A percentile compares a stretch with the other conserved stretches of the same genome.
Evolutionary conservation across 2,113 vertebrate genomes (phyloP).

Genomic region (Saguinus midas): DNA sequence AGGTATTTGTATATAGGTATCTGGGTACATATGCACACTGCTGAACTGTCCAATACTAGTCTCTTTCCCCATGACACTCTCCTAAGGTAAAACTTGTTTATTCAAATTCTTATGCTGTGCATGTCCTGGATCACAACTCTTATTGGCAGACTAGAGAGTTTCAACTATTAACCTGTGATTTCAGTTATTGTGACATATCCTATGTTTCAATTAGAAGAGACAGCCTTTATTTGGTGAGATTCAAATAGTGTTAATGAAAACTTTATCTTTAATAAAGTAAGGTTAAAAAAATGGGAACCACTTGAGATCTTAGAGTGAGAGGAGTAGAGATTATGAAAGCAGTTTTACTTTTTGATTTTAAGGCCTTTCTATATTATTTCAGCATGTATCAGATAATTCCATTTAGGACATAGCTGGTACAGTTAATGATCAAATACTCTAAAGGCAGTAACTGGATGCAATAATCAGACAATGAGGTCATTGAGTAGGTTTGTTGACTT

Average conservation of each 20-base stretch:
- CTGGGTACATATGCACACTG: neutral
- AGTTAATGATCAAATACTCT: neutral
- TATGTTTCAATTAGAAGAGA: neutral
- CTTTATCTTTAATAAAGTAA: neutral
- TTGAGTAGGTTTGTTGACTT: neutral
- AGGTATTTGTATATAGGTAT: neutral
- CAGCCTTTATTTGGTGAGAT: neutral
- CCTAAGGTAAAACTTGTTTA: neutral
- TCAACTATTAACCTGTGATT: neutral
- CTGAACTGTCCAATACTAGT: neutral
- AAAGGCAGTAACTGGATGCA: neutral
- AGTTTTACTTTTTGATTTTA: constrained; percentile 21
- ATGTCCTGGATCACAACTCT: neutral
- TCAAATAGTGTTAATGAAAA: neutral
- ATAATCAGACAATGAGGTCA: neutral
- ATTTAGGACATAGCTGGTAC: neutral
- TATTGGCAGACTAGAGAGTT: neutral
- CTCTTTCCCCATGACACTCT: neutral
- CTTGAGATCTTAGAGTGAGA: neutral
- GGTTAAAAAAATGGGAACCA: neutral
- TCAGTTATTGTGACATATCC: neutral
- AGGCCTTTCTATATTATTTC: neutral
- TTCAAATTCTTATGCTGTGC: neutral
- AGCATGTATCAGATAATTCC: neutral
- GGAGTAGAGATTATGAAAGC: neutral